Evolutionary conservation across 2,113 vertebrate species (phyloP), one percentile per base, ranked within the genome.

Genomic region (Barbus barbus): DNA sequence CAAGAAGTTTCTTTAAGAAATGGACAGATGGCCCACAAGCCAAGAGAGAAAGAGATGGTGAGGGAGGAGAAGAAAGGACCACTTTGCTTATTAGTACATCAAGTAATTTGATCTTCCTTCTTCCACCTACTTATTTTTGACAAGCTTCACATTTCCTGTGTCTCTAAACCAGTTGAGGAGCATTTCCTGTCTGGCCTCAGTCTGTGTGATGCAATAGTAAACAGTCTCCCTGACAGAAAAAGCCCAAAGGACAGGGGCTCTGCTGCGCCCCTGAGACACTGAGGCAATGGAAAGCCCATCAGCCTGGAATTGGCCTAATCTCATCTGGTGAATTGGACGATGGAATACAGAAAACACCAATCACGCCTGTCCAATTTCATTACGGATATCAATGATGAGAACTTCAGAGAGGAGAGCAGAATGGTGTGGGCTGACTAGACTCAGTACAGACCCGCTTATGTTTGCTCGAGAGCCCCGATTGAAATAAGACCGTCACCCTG

Each of bases 101-200:
- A 91, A 91, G 91, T 94, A 92, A 95, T 94, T 94, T 38, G 90
- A 94, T 94, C 91, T 88, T 44, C 82, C 74, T 58, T 83, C 20
- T 81, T 92, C 91, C 91, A 92, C 93, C 91, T 90, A 91, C 92
- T 93, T 88, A 24, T 72, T 44, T 73, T 83, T 48, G 71, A 82
- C 81, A 79, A 79, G 48, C 53, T n/a, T 88, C 44, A 87, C 91
- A 88, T 88, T 84, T 89, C 90, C 89, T 89, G 86, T 85, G 86
- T 90, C 88, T 58, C 84, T 81, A 44, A 48, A 58, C 65, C 13
- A 48, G 89, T 83, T 83, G 67, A 81, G 77, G 80, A 56, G 65
- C 83, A 61, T 90, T 93, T 93, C 92, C 93, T 91, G 87, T 85
- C 81, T 65, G 53, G 9, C 20, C 67, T n/a, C 79, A 8, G 83